Percentiles rank a stretch among this genome's conserved stretches.
These are phyloP conservation scores for Balaenoptera acutorostrata DNA, from an alignment of 2,113 vertebrate species.

Conservation along the genomic window DNA sequence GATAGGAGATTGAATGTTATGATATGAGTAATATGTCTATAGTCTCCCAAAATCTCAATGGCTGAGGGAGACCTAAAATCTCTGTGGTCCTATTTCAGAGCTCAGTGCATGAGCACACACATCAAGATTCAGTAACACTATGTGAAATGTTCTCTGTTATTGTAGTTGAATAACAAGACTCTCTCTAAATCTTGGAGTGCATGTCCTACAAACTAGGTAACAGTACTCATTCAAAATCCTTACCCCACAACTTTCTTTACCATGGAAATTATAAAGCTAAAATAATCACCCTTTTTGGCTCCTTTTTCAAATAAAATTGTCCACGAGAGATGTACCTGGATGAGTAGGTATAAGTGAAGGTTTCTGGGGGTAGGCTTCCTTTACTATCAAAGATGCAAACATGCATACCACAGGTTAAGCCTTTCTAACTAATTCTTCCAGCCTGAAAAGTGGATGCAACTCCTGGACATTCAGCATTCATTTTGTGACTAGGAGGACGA, in stretches of 20 bases:
- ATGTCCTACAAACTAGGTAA: background rate
- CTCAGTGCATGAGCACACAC: rapidly evolving
- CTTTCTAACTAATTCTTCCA: background rate
- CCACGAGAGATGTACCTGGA: background rate
- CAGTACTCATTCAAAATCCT: background rate
- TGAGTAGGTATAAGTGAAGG: background rate
- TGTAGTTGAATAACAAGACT: background rate
- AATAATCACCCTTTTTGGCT: background rate
- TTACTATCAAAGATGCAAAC: background rate
- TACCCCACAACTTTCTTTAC: background rate
- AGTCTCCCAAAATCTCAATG: background rate
- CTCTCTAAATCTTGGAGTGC: background rate
- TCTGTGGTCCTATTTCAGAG: background rate
- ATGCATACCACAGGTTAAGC: background rate
- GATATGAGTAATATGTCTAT: background rate
- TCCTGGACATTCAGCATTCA: background rate
- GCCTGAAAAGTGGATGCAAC: background rate
- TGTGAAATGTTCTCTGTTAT: background rate
- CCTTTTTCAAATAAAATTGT: background rate
- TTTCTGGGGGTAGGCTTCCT: background rate
- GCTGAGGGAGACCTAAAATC: background rate
- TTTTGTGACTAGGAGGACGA: background rate
- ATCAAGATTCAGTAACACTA: background rate
- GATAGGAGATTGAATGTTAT: background rate
- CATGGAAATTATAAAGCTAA: background rate